Evolutionary conservation across 2,113 vertebrate genomes (phyloP), one percentile per base, ranked within the genome.

Genomic region (Tretioscincus oriximinensis): DNA sequence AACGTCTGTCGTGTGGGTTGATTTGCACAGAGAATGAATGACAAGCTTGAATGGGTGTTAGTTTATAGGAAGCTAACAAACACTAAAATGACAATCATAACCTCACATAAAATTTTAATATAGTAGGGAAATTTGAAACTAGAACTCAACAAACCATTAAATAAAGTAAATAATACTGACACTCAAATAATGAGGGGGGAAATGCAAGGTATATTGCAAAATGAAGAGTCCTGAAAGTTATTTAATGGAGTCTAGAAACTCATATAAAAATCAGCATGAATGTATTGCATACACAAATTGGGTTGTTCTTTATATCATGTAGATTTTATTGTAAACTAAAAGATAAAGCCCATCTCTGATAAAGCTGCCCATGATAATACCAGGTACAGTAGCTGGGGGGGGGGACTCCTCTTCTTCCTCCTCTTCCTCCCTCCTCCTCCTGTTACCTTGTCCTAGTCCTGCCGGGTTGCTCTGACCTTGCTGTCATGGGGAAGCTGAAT

Each of bases 51-150:
- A 86, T 0, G 26, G 60, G 78, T 89, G 78, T 81, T 89, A 65
- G 84, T 89, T 90, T 83, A 11, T 54, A 60, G 66, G 89, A 87
- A 84, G 76, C 72, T 79, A 87, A 41, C 67, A 64, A 83, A 82
- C 88, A 89, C 82, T 83, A 6, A 90, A 92, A 64, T 85, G 90
- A 84, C 85, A 90, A 81, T 86, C 87, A 88, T 12, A 89, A 90
- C 72, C 82, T 84, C 82, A 84, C 86, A 86, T 90, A 81, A 87
- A 87, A 88, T 88, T 90, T 86, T 85, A 73, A 83, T 86, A 68
- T 87, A 88, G 78, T 72, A 81, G 70, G 63, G 73, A 91, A 87
- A 85, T 90, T 70, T 84, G 87, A 92, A 85, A 86, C 79, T 35
- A 54, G 60, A 86, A 76, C 64, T 84, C 90, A 81, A 76, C 73